Evolutionary conservation across 2,113 vertebrate genomes (phyloP), one percentile per base, ranked within the genome.

Genomic region (Aptenodytes patagonicus): DNA sequence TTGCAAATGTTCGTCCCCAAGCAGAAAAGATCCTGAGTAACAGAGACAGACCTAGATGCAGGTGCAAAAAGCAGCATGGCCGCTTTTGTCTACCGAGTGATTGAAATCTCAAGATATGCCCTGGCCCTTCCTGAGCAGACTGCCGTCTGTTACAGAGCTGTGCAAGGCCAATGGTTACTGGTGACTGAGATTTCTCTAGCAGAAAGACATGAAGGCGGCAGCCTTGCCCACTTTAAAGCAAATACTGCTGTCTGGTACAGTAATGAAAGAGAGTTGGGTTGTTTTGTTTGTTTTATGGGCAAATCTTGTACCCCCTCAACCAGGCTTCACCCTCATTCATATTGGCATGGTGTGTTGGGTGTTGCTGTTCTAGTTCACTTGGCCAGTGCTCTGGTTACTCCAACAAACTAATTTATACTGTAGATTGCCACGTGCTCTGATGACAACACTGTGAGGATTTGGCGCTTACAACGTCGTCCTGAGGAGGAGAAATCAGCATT

Each of bases 351-450:
- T 72, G 40, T 76, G 54, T 32, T 0, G 0, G 51, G 32, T 36
- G 17, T 49, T 65, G 26, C 82, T 90, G 31, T 68, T 40, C 8
- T 52, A n/a, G 49, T 54, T 96, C 38, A 21, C 44, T 60, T 42
- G n/a, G 26, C 62, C 51, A 47, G 54, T 64, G 51, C 49, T 34
- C 54, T 36, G 22, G 24, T 52, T 72, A 36, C 44, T 83, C 44
- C 73, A 89, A 65, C 52, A 87, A 57, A 38, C 32, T 11, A 2
- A 69, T 61, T 89, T 87, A 5, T 49, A 7, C 47, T 72, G 42
- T 95, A 99, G 99, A 99, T 99, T 96, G 99, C 98, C 90, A 99
- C 99, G 0, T 99, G 99, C 92, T 99, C 99, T 18, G 99, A 99
- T 97, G 99, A 99, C 96, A 99, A 99, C 97, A 99, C 99, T 13